Evolutionary conservation across 1,140 invertebrate genomes (phyloP), one percentile per base, ranked within the genome.

Genomic region (Notospermus geniculatus): DNA sequence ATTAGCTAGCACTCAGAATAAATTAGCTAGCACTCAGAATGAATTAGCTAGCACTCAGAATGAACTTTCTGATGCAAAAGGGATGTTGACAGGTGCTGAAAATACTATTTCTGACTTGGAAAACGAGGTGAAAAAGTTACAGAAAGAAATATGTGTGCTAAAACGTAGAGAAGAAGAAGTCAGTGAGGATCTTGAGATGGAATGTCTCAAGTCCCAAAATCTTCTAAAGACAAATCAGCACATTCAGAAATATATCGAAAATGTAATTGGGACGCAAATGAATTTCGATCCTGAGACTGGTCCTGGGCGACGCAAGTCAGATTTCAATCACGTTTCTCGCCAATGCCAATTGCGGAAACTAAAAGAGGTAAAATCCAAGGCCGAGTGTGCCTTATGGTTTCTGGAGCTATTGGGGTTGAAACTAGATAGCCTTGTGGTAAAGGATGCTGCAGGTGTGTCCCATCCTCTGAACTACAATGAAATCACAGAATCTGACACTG

Each of bases 361-460:
- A 22, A 52, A 52, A 52, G 46, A 52, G n/a, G 46, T 52, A 9
- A 52, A 27, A 52, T 52, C 46, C 4, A 52, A n/a, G n/a, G 46
- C 46, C 4, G 5, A 52, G 5, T 52, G 46, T 52, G 46, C 46
- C n/a, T 52, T 52, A n/a, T 52, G 46, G 46, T 52, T 52, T 52
- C 25, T 52, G 4, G 46, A 52, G 4, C 4, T 27, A 7, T 52
- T 22, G 9, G 46, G 46, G 4, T 27, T 52, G 46, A 5, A 52
- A n/a, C 46, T 52, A 5, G 25, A 52, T 52, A 52, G 25, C 46
- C 46, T 52, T 19, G 19, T 27, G 4, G 46, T 52, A 27, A 19
- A 22, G 19, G 46, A 52, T 27, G 19, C 46, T 22, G 19, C 25
- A 5, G 46, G 46, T n/a, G n/a, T n/a, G 19, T 4, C 19, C 4